Evolutionary conservation across 1,140 invertebrate species (phyloP).

Genomic region (Venustaconcha ellipsiformis): DNA sequence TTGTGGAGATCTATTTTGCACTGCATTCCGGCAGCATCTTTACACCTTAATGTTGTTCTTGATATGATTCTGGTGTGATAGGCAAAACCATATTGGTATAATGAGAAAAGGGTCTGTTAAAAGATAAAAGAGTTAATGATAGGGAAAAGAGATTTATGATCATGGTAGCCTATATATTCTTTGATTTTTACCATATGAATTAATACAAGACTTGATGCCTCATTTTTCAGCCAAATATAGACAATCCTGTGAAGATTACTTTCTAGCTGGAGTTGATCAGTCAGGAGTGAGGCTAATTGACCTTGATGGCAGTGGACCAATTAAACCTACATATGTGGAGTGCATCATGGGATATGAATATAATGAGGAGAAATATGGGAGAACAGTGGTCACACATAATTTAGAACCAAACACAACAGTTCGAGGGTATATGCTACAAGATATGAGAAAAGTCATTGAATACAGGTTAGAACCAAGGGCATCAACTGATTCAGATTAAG

Average conservation of each 20-base stretch:
- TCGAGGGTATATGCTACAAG: slow-evolving; percentile 35
- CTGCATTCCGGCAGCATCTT: no score
- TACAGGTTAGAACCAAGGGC: slow-evolving; percentile 50
- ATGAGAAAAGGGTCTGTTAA: no score
- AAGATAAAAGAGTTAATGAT: no score
- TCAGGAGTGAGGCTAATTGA: slow-evolving; percentile 91
- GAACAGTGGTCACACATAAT: slow-evolving; percentile 93
- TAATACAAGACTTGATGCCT: no score
- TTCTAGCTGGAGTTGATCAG: slow-evolving; percentile 84
- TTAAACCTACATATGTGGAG: slow-evolving; percentile 89
- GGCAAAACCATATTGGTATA: no score
- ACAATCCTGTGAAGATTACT: slow-evolving; percentile 92
- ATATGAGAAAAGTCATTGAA: slow-evolving; percentile 45
- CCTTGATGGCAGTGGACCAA: slow-evolving; percentile 92
- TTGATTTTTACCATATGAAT: no score
- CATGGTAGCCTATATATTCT: no score
- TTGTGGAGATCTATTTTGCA: no score
- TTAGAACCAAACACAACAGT: slow-evolving; percentile 72
- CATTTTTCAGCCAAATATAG: slow-evolving; percentile 79
- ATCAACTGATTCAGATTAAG: no score
- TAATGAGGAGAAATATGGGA: slow-evolving; percentile 79
- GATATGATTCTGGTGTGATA: no score
- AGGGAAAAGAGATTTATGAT: no score
- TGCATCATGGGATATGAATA: slow-evolving; percentile 85
- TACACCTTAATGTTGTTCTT: no score